phyloP scores from a whole-genome alignment of 2,797 vertebrate genomes.

The Urosaurus nigricauda region DNA sequence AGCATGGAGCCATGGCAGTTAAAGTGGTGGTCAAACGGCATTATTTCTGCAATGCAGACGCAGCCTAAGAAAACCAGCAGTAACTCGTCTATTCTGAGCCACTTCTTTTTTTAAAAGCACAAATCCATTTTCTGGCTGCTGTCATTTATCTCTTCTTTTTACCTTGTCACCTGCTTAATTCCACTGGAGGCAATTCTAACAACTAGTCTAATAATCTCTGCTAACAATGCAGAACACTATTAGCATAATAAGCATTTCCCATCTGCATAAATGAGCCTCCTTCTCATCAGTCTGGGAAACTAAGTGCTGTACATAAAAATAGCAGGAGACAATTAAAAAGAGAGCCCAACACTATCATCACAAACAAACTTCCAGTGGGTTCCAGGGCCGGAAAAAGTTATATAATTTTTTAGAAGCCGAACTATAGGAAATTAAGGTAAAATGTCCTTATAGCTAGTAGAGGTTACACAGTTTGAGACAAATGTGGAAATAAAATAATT shows the following conservation, averaged over 20 bases:
- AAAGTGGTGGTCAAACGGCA: too few species aligned
- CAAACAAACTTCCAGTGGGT: constrained; percentile 17
- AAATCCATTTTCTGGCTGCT: constrained; percentile 50
- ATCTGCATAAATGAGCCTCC: constrained; percentile 75
- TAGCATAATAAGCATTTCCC: constrained; percentile 79
- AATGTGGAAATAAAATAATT: background rate
- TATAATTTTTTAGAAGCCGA: background rate
- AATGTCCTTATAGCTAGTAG: background rate
- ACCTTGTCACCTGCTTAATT: constrained; percentile 78
- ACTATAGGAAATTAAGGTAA: background rate
- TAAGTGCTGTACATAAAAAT: constrained; percentile 72
- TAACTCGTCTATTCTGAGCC: constrained; percentile 19
- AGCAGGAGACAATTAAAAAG: constrained; percentile 54
- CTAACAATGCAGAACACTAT: constrained; percentile 79
- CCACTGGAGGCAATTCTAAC: constrained; percentile 76
- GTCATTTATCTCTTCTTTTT: constrained; percentile 78
- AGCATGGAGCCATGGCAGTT: too few species aligned
- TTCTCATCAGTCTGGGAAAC: constrained; percentile 75
- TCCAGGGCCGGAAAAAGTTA: background rate
- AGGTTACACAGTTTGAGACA: constrained; percentile 1
- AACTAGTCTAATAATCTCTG: constrained; percentile 78
- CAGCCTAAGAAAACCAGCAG: constrained; percentile 23
- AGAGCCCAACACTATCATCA: constrained; percentile 17
- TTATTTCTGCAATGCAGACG: too few species aligned
- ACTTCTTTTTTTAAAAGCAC: constrained; percentile 11